Evolutionary conservation across 2,113 vertebrate species (phyloP).

Genomic region (Rhinolophus sinicus): DNA sequence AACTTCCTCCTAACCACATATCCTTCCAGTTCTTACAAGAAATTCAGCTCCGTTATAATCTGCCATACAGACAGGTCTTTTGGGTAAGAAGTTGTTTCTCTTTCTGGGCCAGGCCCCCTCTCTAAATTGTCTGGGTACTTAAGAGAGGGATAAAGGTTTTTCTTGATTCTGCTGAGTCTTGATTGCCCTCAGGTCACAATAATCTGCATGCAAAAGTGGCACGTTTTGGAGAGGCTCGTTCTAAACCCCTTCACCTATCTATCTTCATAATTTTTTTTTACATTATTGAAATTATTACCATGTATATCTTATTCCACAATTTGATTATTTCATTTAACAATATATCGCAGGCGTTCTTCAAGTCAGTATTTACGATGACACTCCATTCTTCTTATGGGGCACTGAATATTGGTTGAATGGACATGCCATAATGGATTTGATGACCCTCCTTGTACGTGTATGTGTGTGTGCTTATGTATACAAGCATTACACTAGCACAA

Average conservation of each 20-base stretch:
- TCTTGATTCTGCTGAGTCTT: background rate
- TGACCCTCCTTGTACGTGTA: background rate
- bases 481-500: background rate
- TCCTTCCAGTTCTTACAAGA: background rate
- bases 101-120: background rate
- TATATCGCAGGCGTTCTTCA: background rate
- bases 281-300: background rate
- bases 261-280: background rate
- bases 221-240: background rate
- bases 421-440: background rate
- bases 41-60: background rate
- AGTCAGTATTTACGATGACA: background rate
- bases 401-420: background rate
- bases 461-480: too few species aligned
- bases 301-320: background rate
- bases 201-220: background rate
- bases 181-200: background rate
- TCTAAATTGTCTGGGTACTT: background rate
- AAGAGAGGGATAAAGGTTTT: background rate
- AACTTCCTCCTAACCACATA: background rate
- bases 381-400: background rate
- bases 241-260: background rate
- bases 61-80: background rate
- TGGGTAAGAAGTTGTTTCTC: background rate
- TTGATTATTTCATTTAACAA: background rate